Evolutionary conservation across 2,113 vertebrate genomes (phyloP), one percentile per base, ranked within the genome.

Genomic region (Saimiri boliviensis): DNA sequence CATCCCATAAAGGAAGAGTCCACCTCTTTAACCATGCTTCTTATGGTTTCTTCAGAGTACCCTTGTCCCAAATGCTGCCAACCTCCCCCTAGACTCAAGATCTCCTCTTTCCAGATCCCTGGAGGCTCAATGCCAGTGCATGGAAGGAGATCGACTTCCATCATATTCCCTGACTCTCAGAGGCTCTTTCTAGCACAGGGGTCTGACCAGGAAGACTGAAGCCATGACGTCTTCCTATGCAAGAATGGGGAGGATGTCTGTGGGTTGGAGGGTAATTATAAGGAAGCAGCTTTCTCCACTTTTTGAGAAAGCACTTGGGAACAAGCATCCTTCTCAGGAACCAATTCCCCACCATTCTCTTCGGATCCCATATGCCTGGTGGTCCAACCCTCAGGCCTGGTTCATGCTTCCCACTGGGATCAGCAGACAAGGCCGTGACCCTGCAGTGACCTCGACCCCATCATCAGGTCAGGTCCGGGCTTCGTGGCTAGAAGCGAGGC

Each of bases 301-400:
- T 97, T n/a, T 92, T 27, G 56, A 94, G 68, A 97, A 96, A 93
- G n/a, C 63, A 40, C 89, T 70, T 80, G 92, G 40, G 76, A 80
- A 71, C 56, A 58, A 25, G 63, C 52, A 19, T 17, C 47, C 74
- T 80, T 87, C n/a, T 20, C 70, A 68, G 66, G 32, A 96, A 82
- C 63, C 25, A 27, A 32, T 79, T 45, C 54, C 56, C 68, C 20
- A 47, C 35, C 21, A 35, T 0, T 52, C 40, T 88, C 58, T 63
- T 47, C 8, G 2, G 0, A 52, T 58, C 68, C 83, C 3, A 1
- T 45, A 17, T 32, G 11, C 60, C 92, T 5, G 14, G 10, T 10
- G 45, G 49, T 8, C 3, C 60, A 0, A 21, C 27, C 56, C 13
- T 81, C 40, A n/a, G 54, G 82, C 47, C 76, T 52, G 79, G 60